Percentiles rank a stretch among this genome's conserved stretches.
These are phyloP conservation scores for Decapterus maruadsi DNA, from an alignment of 2,797 vertebrate species.

Conservation along the genomic window DNA sequence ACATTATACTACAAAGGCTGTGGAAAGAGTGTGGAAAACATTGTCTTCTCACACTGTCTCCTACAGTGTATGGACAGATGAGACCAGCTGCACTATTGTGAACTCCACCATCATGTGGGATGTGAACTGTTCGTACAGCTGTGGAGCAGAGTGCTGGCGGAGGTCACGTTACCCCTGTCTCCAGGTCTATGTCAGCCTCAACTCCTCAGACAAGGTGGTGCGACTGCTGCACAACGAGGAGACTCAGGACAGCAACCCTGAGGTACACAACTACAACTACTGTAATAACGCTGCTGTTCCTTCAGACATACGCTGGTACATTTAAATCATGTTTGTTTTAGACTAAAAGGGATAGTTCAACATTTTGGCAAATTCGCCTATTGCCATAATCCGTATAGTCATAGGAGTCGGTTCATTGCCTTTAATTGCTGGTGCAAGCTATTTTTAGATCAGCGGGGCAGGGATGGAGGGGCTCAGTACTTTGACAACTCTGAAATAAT, in stretches of 20 bases:
- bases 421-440: too few relatives aligned
- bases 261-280: conserved; percentile 80
- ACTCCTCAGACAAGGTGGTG: conserved; percentile 88
- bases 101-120: conserved; percentile 91
- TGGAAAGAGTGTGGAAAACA: not conserved
- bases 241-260: conserved; percentile 90
- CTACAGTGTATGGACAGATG: conserved; percentile 92
- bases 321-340: too few relatives aligned
- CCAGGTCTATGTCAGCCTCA: conserved; percentile 94
- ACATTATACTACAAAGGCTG: not conserved
- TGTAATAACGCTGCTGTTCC: not conserved
- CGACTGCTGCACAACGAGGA: conserved; percentile 93
- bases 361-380: too few relatives aligned
- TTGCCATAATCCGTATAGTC: too few relatives aligned
- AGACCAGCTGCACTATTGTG: conserved; percentile 89
- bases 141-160: conserved; percentile 93
- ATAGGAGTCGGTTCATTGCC: too few relatives aligned
- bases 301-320: not conserved
- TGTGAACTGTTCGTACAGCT: conserved; percentile 94
- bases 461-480: too few relatives aligned
- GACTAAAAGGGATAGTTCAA: too few relatives aligned
- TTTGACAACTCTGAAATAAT: too few relatives aligned
- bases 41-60: not conserved
- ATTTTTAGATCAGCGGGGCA: too few relatives aligned
- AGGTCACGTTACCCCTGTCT: conserved; percentile 94